phyloP scores from a whole-genome alignment of 1,140 invertebrate species.

The Asbolus verrucosus region DNA sequence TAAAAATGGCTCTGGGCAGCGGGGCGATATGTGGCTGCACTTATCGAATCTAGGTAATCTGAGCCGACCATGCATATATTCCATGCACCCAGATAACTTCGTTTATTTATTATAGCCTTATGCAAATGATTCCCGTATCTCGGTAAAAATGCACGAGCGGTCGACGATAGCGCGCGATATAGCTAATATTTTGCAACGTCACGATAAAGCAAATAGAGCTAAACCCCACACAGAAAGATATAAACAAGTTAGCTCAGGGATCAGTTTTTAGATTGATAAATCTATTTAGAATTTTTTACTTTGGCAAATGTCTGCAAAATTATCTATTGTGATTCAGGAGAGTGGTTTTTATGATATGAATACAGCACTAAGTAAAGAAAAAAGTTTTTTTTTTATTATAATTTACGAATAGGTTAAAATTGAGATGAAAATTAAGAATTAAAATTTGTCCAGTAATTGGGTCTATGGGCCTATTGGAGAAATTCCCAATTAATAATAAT shows the following conservation, averaged over 20 bases:
- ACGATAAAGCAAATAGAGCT: conserved; percentile 55
- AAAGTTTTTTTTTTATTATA: too few relatives aligned
- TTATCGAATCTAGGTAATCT: conserved; percentile 60
- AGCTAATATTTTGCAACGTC: conserved; percentile 51
- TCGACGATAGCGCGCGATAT: conserved; percentile 52
- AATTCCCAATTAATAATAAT: too few relatives aligned
- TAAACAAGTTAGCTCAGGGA: not conserved
- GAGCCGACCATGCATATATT: conserved; percentile 54
- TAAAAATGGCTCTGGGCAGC: conserved; percentile 45
- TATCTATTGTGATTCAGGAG: too few relatives aligned
- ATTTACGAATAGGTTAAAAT: too few relatives aligned
- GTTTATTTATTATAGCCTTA: conserved; percentile 60
- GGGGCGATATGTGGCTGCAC: conserved; percentile 47
- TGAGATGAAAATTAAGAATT: too few relatives aligned
- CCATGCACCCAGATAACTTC: conserved; percentile 58
- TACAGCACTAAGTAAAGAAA: too few relatives aligned
- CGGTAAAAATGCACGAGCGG: conserved; percentile 57
- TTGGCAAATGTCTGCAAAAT: too few relatives aligned
- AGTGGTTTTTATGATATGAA: too few relatives aligned
- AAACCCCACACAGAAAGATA: conserved; percentile 46
- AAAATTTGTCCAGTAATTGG: too few relatives aligned
- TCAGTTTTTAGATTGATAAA: conserved; percentile 13
- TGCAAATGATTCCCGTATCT: conserved; percentile 57
- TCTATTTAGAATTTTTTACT: too few relatives aligned
- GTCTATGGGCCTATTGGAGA: too few relatives aligned